A percentile compares a stretch with the other conserved stretches of the same genome.
These are phyloP conservation scores for Pseudococcus longispinus DNA, from an alignment of 2,888 invertebrate species.

Conservation along the genomic window DNA sequence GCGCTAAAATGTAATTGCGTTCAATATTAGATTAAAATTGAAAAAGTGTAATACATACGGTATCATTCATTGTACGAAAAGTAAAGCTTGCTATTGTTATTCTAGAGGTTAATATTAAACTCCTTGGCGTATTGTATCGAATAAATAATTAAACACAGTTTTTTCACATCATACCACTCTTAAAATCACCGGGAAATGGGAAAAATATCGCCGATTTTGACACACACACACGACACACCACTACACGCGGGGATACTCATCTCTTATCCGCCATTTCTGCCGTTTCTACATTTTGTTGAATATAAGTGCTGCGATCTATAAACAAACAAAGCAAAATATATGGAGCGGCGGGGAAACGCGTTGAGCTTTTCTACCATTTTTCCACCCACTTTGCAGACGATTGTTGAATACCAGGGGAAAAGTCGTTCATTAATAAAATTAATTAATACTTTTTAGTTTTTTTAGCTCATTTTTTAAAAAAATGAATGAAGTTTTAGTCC, in stretches of 20 bases:
- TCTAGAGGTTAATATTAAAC: slow-evolving; percentile 4
- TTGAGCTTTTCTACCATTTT: neutral
- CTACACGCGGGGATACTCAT: slow-evolving; percentile 49
- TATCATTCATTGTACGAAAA: slow-evolving; percentile 42
- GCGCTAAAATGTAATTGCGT: slow-evolving; percentile 18
- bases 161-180: slow-evolving; percentile 40
- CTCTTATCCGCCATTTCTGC: slow-evolving; percentile 52
- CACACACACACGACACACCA: slow-evolving; percentile 8
- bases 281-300: slow-evolving; percentile 28
- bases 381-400: neutral
- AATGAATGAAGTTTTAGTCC: too few species aligned
- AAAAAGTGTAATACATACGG: slow-evolving; percentile 39
- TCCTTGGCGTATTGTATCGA: neutral
- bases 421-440: too few species aligned
- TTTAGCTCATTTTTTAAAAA: too few species aligned
- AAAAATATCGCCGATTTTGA: slow-evolving; percentile 24
- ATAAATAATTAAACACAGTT: neutral
- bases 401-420: too few species aligned
- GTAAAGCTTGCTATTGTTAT: slow-evolving; percentile 21
- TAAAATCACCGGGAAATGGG: slow-evolving; percentile 48
- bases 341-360: too few species aligned
- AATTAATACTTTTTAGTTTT: too few species aligned
- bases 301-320: slow-evolving; percentile 46
- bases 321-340: slow-evolving; percentile 48
- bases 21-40: neutral